Conservation (phyloP, 2,797 vertebrate species). For the Discoglossus pictus region DNA sequence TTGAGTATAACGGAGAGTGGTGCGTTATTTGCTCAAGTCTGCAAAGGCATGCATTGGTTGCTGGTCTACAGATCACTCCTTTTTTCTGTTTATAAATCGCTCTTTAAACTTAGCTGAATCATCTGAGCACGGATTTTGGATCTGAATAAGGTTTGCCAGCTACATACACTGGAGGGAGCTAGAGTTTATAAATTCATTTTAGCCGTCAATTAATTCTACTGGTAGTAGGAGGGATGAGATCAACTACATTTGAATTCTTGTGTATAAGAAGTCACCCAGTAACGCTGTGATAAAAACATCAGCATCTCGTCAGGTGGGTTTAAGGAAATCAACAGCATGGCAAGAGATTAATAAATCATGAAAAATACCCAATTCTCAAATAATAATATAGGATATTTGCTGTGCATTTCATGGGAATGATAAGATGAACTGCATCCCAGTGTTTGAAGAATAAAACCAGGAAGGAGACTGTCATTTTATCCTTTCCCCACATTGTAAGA, state of each 20-base stretch:
- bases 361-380: background rate
- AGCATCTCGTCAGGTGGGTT: conserved; percentile 1
- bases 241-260: conserved; percentile 3
- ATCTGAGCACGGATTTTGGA: too few relatives aligned
- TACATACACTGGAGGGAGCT: conserved; percentile 23
- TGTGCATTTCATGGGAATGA: background rate
- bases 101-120: too few relatives aligned
- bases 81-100: too few relatives aligned
- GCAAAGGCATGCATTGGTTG: too few relatives aligned
- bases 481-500: background rate
- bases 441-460: background rate
- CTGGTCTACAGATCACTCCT: too few relatives aligned
- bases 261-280: background rate
- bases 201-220: background rate
- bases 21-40: too few relatives aligned
- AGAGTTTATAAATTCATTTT: background rate
- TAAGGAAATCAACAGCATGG: background rate
- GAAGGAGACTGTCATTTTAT: background rate
- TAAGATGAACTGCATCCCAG: background rate
- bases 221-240: conserved; percentile 26
- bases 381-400: background rate
- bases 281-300: conserved; percentile 7
- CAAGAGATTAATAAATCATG: background rate
- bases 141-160: too few relatives aligned
- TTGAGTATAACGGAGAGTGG: too few relatives aligned